Base-by-base conservation (phyloP, 2,888 invertebrate species). In the Julus scandinavius region DNA sequence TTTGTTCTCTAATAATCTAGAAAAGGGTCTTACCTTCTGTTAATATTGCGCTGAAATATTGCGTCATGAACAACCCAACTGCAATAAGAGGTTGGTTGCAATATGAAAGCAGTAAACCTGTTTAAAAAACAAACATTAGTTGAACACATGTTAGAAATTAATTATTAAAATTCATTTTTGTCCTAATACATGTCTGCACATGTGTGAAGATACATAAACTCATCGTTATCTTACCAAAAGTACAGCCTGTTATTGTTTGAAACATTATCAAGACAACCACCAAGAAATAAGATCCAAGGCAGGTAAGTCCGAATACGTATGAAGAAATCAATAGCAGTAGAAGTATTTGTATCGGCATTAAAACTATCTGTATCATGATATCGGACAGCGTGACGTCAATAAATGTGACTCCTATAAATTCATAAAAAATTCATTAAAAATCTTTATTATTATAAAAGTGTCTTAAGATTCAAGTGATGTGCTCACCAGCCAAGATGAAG, bases 201-300 rank as follows among this genome's bases (percentile, higher is more conserved):
- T n/a, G n/a, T n/a, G n/a, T n/a, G n/a, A n/a, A n/a, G n/a, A n/a
- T n/a, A n/a, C n/a, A n/a, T n/a, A n/a, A n/a, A n/a, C n/a, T n/a
- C n/a, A n/a, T n/a, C n/a, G n/a, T n/a, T n/a, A n/a, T n/a, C 80
- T 84, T 84, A 84, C 84, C 84, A 38, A 84, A 84, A 29, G 17
- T 17, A 4, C 38, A 40, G 17, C 84, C 84, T 2, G 3, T 29
- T 3, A 84, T 2, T 84, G 29, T 38, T 29, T 84, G 84, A 3
- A 84, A 7, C 13, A 84, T 17, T 11, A 41, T 41, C 17, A 84
- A 84, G 40, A 29, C 13, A 0, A 84, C 41, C 84, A 84, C 84
- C 41, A 84, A 84, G 38, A 84, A 1, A 17, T 84, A 84, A 17
- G 84, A 84, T 84, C 84, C 84, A 29, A 29, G 17, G 38, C 38